Evolutionary conservation across 2,888 invertebrate genomes (phyloP).

Genomic region (Bruchidius siliquastri): DNA sequence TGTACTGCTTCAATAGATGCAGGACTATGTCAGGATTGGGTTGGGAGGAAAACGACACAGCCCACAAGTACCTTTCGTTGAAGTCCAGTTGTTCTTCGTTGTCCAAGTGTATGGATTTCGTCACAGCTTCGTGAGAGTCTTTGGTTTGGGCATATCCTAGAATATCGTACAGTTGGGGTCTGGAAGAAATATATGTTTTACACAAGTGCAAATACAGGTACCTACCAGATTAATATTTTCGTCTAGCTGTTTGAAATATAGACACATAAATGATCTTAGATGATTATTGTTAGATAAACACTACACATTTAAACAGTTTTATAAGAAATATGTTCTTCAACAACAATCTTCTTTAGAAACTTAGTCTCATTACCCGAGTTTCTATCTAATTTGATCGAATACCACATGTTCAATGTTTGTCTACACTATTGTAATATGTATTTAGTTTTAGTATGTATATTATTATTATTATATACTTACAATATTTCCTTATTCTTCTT

Average conservation of each 20-base stretch:
- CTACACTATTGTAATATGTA: no score
- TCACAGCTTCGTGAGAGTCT: constrained; percentile 63
- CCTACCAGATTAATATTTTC: not conserved
- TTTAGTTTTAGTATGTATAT: not conserved
- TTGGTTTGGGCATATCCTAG: constrained; percentile 66
- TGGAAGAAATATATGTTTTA: constrained; percentile 33
- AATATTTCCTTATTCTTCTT: constrained; percentile 55
- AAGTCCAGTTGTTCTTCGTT: constrained; percentile 48
- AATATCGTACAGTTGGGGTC: constrained; percentile 64
- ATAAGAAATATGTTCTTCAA: no score
- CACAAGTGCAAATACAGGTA: not conserved
- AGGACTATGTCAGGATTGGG: constrained; percentile 56
- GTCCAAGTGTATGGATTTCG: constrained; percentile 57
- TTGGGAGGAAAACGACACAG: constrained; percentile 63
- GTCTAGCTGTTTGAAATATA: no score
- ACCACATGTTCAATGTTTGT: no score
- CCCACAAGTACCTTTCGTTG: constrained; percentile 70
- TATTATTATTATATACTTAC: constrained; percentile 48
- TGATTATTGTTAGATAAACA: no score
- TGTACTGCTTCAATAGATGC: constrained; percentile 48
- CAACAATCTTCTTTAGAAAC: no score
- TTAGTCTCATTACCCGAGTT: no score
- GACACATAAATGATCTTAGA: no score
- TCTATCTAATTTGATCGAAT: no score
- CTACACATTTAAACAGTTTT: no score